Base-by-base conservation (phyloP, 2,888 invertebrate species). In the Sphaeridia pumilis region DNA sequence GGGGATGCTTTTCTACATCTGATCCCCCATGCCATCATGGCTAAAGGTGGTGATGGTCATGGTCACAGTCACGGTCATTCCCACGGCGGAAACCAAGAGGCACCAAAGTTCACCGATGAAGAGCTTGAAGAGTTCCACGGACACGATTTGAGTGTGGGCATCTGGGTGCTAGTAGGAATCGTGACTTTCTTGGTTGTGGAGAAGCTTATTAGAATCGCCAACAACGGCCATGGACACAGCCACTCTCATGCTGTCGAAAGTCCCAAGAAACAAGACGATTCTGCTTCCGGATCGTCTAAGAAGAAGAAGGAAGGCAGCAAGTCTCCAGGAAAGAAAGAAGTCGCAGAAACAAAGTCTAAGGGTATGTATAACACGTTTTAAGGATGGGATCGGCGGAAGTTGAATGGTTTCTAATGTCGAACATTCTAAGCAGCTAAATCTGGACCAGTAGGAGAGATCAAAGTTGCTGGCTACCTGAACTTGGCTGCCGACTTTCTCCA, bases 1-100 rank as follows among this genome's bases (percentile, higher is more conserved):
- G 98, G 98, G 5, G 98, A 99, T 75, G 97, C 98, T 0, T 99
- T 99, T 71, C 77, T 99, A 4, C 98, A 99, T 74, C 75, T 99
- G 59, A 98, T 99, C 68, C 98, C 98, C 1, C 98, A 99, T 72
- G 94, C 98, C 44, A 78, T 83, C 26, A 75, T 75, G 61, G 78
- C 81, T 0, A 59, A 64, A 48, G 61, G 57, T 5, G 63, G 58
- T 4, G 52, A 27, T 26, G 55, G 21, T 12, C 50, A 47, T 52
- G 12, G 74, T 76, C 46, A 60, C 66, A 12, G 69, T 70, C 51
- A 64, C 68, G 1, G 74, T 75, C 61, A 49, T 54, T 22, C 68
- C 67, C 56, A 71, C 72, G 38, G 35, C 2, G 27, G 20, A 12
- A 28, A 34, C 5, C 36, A 45, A 10, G 41, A 28, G 10, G 63